Evolutionary conservation across 2,113 vertebrate species (phyloP).

Genomic region (Psittacus erithacus): DNA sequence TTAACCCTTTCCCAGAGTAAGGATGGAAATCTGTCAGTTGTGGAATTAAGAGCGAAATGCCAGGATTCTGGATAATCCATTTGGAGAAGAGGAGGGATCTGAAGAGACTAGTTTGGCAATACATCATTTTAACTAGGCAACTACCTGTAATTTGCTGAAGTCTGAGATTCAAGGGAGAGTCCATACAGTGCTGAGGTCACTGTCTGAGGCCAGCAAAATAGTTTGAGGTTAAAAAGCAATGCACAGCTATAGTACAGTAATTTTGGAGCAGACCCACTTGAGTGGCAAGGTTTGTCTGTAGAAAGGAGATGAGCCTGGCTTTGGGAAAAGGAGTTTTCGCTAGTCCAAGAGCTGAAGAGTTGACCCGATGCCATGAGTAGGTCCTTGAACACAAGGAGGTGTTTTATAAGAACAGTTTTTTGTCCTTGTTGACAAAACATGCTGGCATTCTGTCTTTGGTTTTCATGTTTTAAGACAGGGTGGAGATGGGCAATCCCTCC

Average conservation of each 20-base stretch:
- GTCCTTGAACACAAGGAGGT: neutral
- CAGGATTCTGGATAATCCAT: neutral
- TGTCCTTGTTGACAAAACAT: neutral
- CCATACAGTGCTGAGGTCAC: too few relatives aligned
- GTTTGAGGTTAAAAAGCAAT: neutral
- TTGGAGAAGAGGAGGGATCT: neutral
- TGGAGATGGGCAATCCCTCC: neutral
- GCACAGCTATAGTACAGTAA: neutral
- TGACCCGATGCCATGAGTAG: neutral
- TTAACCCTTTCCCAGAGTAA: neutral
- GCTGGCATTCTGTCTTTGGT: neutral
- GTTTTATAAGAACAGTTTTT: neutral
- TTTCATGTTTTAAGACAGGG: neutral
- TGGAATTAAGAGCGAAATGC: neutral
- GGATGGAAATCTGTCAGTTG: neutral
- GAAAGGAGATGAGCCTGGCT: neutral
- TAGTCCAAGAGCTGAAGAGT: neutral
- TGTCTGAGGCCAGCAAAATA: too few relatives aligned
- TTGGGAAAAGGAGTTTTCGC: neutral
- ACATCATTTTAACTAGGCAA: neutral
- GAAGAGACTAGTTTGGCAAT: neutral
- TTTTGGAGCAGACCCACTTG: neutral
- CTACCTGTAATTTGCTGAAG: too few relatives aligned
- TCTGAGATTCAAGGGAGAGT: too few relatives aligned
- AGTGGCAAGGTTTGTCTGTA: neutral